A percentile compares a stretch with the other conserved stretches of the same genome.
These are phyloP conservation scores for Apomyelois bistriatella DNA, from an alignment of 2,888 invertebrate species.

Conservation along the genomic window DNA sequence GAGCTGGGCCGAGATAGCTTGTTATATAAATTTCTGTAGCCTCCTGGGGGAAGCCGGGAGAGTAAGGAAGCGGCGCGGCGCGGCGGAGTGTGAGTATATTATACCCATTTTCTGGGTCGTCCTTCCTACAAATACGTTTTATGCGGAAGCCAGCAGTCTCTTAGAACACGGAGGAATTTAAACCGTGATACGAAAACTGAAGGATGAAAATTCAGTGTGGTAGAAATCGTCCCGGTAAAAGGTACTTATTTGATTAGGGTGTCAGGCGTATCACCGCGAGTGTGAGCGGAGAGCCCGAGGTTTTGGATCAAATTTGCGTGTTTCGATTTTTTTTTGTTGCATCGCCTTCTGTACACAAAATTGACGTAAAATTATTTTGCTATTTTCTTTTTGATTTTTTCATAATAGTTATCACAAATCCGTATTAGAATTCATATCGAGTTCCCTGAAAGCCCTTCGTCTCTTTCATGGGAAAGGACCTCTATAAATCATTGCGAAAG, in stretches of 20 bases:
- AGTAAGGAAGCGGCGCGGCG: constrained; percentile 58
- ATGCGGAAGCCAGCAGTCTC: constrained; percentile 74
- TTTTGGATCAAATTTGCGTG: constrained; percentile 77
- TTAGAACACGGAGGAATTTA: constrained; percentile 31
- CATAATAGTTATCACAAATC: constrained; percentile 45
- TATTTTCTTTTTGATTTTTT: constrained; percentile 22
- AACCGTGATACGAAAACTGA: constrained; percentile 37
- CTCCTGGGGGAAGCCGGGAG: constrained; percentile 73
- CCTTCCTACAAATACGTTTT: constrained; percentile 80
- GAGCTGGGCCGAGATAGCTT: constrained; percentile 74
- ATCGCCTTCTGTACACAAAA: constrained; percentile 40
- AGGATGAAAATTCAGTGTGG: constrained; percentile 33
- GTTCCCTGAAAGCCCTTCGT: constrained; percentile 59
- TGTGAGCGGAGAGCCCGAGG: constrained; percentile 70
- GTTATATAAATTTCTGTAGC: constrained; percentile 78
- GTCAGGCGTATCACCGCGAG: constrained; percentile 78
- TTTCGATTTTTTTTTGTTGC: constrained; percentile 71
- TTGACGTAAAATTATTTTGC: constrained; percentile 49
- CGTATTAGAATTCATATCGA: constrained; percentile 68
- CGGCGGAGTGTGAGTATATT: constrained; percentile 74
- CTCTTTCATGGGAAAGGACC: constrained; percentile 60
- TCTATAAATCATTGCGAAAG: constrained; percentile 66
- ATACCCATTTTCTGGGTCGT: constrained; percentile 81
- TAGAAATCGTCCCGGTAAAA: constrained; percentile 60
- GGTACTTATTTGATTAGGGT: constrained; percentile 81